Evolutionary conservation across 23 tunicate genomes (phyloP).

Genomic region (Halocynthia roretzi): DNA sequence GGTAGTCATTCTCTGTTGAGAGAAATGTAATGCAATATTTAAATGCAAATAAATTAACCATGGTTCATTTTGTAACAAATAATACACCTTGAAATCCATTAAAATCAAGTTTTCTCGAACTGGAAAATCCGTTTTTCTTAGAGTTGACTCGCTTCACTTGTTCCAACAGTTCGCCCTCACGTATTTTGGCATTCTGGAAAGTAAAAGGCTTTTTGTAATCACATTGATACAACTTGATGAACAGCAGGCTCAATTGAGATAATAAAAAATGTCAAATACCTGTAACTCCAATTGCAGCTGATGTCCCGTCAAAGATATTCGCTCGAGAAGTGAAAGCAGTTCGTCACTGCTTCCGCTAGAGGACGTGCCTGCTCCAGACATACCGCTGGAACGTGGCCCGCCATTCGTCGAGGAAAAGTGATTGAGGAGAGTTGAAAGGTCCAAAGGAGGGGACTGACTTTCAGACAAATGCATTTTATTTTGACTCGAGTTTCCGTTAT

Average conservation of each 20-base stretch:
- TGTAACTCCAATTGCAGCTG: constrained; percentile 38
- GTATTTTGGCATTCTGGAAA: constrained; percentile 39
- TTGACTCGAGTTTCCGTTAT: not conserved
- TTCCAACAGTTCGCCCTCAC: constrained; percentile 25
- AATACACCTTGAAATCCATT: no score
- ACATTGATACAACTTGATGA: not conserved
- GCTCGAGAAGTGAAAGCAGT: constrained; percentile 37
- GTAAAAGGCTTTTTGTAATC: not conserved
- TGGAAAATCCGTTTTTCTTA: constrained; percentile 23
- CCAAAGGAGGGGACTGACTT: constrained; percentile 2
- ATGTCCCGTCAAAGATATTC: constrained; percentile 37
- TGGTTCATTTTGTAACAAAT: not conserved
- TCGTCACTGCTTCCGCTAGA: constrained; percentile 36
- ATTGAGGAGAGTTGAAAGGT: not conserved
- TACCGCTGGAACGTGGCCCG: not conserved
- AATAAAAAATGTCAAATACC: constrained; percentile 12
- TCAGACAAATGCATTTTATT: constrained; percentile 1
- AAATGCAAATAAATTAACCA: not conserved
- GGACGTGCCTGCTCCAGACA: not conserved
- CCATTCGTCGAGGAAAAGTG: not conserved
- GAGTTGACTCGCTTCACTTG: constrained; percentile 26
- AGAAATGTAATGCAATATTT: no score
- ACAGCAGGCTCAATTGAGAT: not conserved
- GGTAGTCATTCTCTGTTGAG: not conserved
- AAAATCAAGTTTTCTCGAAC: no score